A percentile compares a stretch with the other conserved stretches of the same genome.
These are phyloP conservation scores for Colius striatus DNA, from an alignment of 2,113 vertebrate genomes.

Conservation along the genomic window DNA sequence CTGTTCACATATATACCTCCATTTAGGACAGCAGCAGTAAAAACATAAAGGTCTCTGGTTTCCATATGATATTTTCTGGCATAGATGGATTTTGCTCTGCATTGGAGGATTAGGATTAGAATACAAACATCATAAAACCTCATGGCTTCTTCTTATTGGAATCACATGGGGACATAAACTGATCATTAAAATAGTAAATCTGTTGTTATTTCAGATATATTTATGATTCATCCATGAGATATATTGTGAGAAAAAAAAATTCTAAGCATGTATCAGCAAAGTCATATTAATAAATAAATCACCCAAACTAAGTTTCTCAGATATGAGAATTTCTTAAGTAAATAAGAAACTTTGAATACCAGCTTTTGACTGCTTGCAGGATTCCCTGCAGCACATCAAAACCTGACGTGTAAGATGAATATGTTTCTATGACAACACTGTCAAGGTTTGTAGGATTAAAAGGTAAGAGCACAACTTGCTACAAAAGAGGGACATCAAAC, in stretches of 20 bases:
- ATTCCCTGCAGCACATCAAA: neutral
- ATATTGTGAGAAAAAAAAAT: neutral
- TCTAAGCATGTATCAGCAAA: neutral
- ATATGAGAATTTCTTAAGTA: neutral
- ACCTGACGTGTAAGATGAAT: fast-evolving
- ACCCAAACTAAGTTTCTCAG: neutral
- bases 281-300: conserved; percentile 6
- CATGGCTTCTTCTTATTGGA: conserved; percentile 24
- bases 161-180: conserved; percentile 25
- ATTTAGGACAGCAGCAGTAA: conserved; percentile 26
- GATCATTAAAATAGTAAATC: conserved; percentile 28
- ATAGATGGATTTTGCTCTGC: neutral
- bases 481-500: neutral
- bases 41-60: conserved; percentile 34
- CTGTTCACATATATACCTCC: neutral
- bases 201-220: conserved; percentile 28
- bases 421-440: neutral
- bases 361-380: neutral
- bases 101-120: conserved; percentile 45
- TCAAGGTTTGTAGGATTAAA: neutral
- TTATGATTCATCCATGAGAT: neutral
- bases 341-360: neutral
- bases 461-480: neutral
- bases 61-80: conserved; percentile 30
- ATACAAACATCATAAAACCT: conserved; percentile 26